phyloP scores from a whole-genome alignment of 2,797 vertebrate genomes.

The Leptoclinus maculatus region DNA sequence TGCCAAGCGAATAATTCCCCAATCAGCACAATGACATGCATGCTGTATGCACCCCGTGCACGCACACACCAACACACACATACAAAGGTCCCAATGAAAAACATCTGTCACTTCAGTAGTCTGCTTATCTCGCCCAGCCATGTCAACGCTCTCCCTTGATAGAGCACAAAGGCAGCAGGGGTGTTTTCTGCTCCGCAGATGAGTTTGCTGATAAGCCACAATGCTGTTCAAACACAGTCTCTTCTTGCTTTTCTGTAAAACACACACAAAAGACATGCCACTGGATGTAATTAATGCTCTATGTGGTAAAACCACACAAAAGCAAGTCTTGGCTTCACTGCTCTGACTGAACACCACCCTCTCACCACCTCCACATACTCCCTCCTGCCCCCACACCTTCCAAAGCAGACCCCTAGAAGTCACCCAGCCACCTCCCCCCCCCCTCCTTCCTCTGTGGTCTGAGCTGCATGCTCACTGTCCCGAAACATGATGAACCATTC shows the following conservation, averaged over 20 bases:
- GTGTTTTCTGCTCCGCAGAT: conserved; percentile 67
- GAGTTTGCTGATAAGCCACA: conserved; percentile 57
- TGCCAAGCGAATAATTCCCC: conserved; percentile 56
- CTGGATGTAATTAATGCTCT: conserved; percentile 84
- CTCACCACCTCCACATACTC: conserved; percentile 3
- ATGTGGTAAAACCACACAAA: conserved; percentile 24
- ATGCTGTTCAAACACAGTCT: conserved; percentile 78
- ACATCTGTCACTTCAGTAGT: conserved; percentile 66
- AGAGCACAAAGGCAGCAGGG: conserved; percentile 60
- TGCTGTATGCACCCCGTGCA: background rate
- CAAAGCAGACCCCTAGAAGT: conserved; percentile 42
- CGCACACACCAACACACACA: conserved; percentile 13
- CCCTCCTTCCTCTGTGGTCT: conserved; percentile 69
- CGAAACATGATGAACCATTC: conserved; percentile 88
- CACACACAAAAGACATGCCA: conserved; percentile 77
- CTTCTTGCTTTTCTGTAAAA: conserved; percentile 61
- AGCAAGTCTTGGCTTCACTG: conserved; percentile 31
- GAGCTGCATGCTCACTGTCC: conserved; percentile 87
- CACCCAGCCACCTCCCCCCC: conserved; percentile 5
- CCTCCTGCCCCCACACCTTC: conserved; percentile 28
- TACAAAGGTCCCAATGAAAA: conserved; percentile 51
- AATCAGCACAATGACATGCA: conserved; percentile 49
- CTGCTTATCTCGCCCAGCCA: conserved; percentile 77
- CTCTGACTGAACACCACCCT: conserved; percentile 38
- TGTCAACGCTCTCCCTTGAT: conserved; percentile 57